These are phyloP conservation scores for Vultur gryphus DNA, from an alignment of 2,797 vertebrate species.

Conservation along the genomic window DNA sequence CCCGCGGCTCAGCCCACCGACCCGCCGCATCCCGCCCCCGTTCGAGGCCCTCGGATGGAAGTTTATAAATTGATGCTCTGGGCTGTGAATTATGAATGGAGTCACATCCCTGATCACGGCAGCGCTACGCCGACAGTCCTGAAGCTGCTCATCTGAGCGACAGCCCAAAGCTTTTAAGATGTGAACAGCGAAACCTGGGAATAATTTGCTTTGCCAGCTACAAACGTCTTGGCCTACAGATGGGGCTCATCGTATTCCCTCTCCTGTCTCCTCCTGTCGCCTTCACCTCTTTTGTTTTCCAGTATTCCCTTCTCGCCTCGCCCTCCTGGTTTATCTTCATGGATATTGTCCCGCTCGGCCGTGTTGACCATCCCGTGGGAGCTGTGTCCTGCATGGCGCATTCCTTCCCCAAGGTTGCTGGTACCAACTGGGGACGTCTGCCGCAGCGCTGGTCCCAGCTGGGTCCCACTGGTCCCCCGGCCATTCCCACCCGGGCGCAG, in stretches of 20 bases:
- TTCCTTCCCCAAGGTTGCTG: not conserved
- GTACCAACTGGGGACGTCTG: not conserved
- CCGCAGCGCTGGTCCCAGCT: not conserved
- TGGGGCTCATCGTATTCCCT: not conserved
- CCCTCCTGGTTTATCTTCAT: not conserved
- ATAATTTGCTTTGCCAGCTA: not conserved
- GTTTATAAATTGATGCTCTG: not conserved
- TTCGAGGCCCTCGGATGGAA: not conserved
- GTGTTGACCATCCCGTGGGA: not conserved
- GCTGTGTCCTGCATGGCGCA: not conserved
- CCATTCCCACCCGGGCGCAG: not conserved
- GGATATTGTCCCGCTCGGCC: not conserved
- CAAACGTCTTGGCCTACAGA: not conserved
- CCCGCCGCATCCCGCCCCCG: not conserved
- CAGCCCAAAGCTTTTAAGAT: not conserved
- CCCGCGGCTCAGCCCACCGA: rapidly evolving
- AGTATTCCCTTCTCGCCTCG: not conserved
- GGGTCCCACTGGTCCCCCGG: not conserved
- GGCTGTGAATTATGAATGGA: constrained; percentile 14
- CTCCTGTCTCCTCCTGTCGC: not conserved
- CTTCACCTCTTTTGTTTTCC: not conserved
- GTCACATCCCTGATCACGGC: not conserved
- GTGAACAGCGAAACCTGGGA: not conserved
- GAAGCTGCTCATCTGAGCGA: not conserved
- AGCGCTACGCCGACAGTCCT: not conserved